A percentile compares a stretch with the other conserved stretches of the same genome.
Conservation (phyloP, 1,140 invertebrate genomes). For the Bombyx mori region DNA sequence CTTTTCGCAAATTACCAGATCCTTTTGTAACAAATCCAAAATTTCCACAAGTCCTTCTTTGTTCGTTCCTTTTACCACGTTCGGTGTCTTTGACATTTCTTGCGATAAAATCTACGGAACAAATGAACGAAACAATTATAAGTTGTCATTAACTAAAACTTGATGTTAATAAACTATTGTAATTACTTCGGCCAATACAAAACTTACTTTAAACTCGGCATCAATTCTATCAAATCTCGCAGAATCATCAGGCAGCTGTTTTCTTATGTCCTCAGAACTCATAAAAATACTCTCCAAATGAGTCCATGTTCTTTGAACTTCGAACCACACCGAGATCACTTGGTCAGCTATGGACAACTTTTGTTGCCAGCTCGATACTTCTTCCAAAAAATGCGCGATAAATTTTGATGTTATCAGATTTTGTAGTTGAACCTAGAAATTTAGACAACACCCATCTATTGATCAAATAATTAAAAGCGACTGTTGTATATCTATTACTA, state of each 20-base stretch:
- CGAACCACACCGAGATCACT: slow-evolving; percentile 93
- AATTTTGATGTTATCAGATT: slow-evolving; percentile 98
- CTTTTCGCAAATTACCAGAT: slow-evolving; percentile 95
- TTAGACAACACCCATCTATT: no score
- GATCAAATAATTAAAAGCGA: slow-evolving; percentile 14
- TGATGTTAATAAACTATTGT: no score
- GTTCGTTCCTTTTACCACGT: slow-evolving; percentile 93
- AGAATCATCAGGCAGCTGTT: slow-evolving; percentile 94
- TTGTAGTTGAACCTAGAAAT: slow-evolving; percentile 85
- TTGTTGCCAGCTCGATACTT: slow-evolving; percentile 95
- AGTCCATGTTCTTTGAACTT: slow-evolving; percentile 97
- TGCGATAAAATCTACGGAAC: slow-evolving; percentile 70
- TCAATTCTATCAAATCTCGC: slow-evolving; percentile 94
- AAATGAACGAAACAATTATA: slow-evolving; percentile 1
- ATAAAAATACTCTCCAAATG: slow-evolving; percentile 98
- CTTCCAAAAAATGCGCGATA: slow-evolving; percentile 94
- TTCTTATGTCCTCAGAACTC: slow-evolving; percentile 96
- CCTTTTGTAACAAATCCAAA: slow-evolving; percentile 87
- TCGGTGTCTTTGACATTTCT: slow-evolving; percentile 83
- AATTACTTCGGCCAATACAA: slow-evolving; percentile 66
- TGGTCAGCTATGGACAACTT: slow-evolving; percentile 95
- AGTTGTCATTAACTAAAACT: not conserved
- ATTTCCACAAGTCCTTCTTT: slow-evolving; percentile 82
- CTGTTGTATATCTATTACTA: no score
- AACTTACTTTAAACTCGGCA: slow-evolving; percentile 85